Evolutionary conservation across 2,888 invertebrate species (phyloP), one percentile per base, ranked within the genome.

Genomic region (Epinotia brunnichana): DNA sequence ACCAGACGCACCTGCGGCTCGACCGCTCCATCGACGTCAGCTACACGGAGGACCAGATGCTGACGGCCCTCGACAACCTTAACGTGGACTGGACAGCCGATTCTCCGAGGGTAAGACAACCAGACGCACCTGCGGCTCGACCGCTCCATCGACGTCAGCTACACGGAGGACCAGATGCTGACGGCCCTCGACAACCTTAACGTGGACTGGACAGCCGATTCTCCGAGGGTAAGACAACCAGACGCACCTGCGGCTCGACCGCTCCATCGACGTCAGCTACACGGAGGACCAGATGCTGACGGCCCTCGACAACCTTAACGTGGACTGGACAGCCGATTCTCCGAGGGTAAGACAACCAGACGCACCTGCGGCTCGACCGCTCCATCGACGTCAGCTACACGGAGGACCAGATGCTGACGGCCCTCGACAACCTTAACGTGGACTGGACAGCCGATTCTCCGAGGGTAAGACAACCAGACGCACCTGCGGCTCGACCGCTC

Each of bases 361-460:
- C 84, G 0, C 86, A 85, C 19, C 75, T 84, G 1, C 85, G 85
- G 0, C 74, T 90, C 76, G 90, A 92, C 79, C 88, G 88, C 51
- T 91, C 92, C 73, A 87, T 92, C 17, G 93, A 93, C 75, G 81
- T 92, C 73, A 92, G 92, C 78, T 92, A 88, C 85, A 90, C 91
- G 0, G 92, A 93, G 5, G 92, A 92, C 51, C 92, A 92, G 78
- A 90, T 92, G 89, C 82, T 92, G 48, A 86, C 86, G 0, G 89
- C 88, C 0, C 82, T 93, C 0, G 92, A 92, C 78, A 88, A 81
- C 70, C 83, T 93, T 24, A 88, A 89, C 48, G 82, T 87, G 0
- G 91, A 92, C 76, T n/a, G n/a, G n/a, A n/a, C n/a, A 85, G 83
- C 63, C 81, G 85, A 44, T 93, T 91, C 75, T 80, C 84, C 10